phyloP scores from a whole-genome alignment of 2,888 invertebrate genomes.

The Conus canariensis region DNA sequence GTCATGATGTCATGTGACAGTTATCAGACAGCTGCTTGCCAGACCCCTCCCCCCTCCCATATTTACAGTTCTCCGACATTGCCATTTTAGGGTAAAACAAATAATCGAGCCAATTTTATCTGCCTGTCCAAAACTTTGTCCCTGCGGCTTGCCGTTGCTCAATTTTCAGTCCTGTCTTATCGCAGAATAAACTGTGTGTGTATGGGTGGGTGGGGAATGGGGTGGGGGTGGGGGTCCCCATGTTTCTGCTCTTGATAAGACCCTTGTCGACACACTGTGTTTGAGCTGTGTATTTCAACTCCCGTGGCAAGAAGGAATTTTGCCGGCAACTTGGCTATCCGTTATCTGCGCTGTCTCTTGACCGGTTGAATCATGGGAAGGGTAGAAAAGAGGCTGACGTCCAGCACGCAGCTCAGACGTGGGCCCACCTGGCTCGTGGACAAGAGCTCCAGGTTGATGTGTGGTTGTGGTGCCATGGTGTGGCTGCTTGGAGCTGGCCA shows the following conservation, averaged over 20 bases:
- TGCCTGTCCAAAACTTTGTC: neutral
- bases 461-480: too few species aligned
- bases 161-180: neutral
- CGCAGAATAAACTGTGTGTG: neutral
- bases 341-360: slow-evolving; percentile 8
- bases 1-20: too few species aligned
- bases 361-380: slow-evolving; percentile 23
- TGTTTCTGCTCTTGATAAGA: neutral
- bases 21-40: too few species aligned
- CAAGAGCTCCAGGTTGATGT: neutral
- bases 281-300: slow-evolving; percentile 26
- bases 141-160: neutral
- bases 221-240: neutral
- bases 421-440: neutral
- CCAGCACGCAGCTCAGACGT: neutral
- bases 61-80: too few species aligned
- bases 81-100: too few species aligned
- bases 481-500: too few species aligned
- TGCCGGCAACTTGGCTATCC: slow-evolving; percentile 3
- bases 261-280: neutral
- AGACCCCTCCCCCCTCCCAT: too few species aligned
- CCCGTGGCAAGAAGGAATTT: neutral
- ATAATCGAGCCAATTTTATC: neutral
- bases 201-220: too few species aligned
- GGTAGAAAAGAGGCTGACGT: slow-evolving; percentile 12